Base-by-base conservation (phyloP, 1,140 invertebrate genomes). In the Dendrolimus punctatus region DNA sequence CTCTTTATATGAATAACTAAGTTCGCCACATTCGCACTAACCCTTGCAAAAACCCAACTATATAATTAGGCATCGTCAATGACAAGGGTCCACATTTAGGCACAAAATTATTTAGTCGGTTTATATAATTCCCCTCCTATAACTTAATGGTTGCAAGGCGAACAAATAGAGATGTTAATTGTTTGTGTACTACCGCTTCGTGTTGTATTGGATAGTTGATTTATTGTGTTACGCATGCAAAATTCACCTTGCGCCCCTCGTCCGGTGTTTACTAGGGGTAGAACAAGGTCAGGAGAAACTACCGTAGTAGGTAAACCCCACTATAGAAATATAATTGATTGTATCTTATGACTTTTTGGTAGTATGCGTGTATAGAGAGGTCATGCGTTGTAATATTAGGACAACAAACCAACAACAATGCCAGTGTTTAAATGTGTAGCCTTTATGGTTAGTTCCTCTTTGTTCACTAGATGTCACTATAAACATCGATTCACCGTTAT, bases 1-100 rank as follows among this genome's bases (percentile, higher is more conserved):
- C 8, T 48, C 54, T 60, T 60, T 58, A 54, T 50, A 54, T 66
- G 66, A 63, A 64, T 71, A 71, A 71, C 64, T 61, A 64, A 72
- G 58, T 66, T 52, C 38, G 66, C 53, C 65, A 58, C 60, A 61
- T 70, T 65, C 50, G 42, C 60, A 44, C 46, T 59, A 54, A 61
- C 58, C 58, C 68, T 61, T 53, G 55, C 10, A 43, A 39, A 44
- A 61, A 44, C 47, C 47, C 50, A 46, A 60, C 51, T 23, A 51
- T 49, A 61, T 59, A 56, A 57, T 40, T 48, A 38, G 6, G 44
- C 10, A 45, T 47, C 36, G 49, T 8, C 36, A 36, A 40, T 37
- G 46, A 52, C 46, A 10, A 37, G 8, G 40, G 40, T 51, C 42
- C 44, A 52, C 40, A 49, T 58, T 58, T 49, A 39, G 48, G 51